These are phyloP conservation scores for Pogoniulus pusillus DNA, from an alignment of 2,797 vertebrate species.

Conservation along the genomic window DNA sequence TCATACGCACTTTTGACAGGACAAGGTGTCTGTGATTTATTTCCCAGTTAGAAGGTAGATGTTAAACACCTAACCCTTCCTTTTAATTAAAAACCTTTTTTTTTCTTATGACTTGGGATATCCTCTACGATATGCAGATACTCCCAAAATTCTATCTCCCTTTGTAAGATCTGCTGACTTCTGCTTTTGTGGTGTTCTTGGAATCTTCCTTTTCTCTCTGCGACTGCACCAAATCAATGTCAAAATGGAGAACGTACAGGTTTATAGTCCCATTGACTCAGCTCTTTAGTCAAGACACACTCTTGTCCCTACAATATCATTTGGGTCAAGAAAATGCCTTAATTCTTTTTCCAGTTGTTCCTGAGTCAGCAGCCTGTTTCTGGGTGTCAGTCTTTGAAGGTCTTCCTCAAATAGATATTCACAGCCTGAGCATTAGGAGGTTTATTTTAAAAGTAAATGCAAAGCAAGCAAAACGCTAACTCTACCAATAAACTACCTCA, in stretches of 20 bases:
- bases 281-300: not conserved
- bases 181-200: not conserved
- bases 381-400: not conserved
- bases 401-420: not conserved
- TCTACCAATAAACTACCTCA: not conserved
- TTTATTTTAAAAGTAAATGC: not conserved
- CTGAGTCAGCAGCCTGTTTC: not conserved
- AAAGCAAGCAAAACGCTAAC: not conserved
- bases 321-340: not conserved
- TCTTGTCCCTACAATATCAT: not conserved
- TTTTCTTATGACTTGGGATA: not conserved
- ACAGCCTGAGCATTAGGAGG: not conserved
- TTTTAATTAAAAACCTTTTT: not conserved
- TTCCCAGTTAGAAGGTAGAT: not conserved
- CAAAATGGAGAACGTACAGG: not conserved
- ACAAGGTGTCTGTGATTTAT: not conserved
- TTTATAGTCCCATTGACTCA: not conserved
- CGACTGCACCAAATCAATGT: not conserved
- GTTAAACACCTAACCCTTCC: accelerated
- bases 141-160: not conserved
- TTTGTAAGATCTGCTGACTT: not conserved
- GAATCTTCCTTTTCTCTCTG: not conserved
- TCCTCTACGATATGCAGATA: not conserved
- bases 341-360: not conserved
- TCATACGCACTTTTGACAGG: not conserved